A percentile compares a stretch with the other conserved stretches of the same genome.
Evolutionary conservation across 2,113 vertebrate species (phyloP).

Genomic region (Phalacrocorax pelagicus): DNA sequence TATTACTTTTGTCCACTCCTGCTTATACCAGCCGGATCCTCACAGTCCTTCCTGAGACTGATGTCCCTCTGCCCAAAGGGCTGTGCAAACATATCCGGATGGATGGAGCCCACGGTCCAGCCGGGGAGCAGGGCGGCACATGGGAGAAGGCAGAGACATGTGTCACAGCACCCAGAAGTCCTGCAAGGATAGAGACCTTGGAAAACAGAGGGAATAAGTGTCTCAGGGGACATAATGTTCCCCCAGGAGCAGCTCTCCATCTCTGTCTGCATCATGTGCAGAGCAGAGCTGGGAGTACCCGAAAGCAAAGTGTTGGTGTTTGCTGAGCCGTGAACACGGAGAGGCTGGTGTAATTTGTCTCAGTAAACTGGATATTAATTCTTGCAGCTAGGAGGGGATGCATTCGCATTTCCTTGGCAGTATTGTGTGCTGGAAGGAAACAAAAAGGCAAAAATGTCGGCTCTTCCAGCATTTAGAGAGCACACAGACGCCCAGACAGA

Average conservation of each 20-base stretch:
- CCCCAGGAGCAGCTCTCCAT: neutral
- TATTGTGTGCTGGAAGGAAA: neutral
- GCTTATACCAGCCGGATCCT: neutral
- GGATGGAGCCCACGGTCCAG: accelerated
- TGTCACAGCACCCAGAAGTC: neutral
- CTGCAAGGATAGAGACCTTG: neutral
- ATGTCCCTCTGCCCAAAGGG: accelerated
- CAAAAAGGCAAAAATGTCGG: neutral
- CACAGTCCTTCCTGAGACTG: neutral
- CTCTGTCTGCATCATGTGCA: accelerated
- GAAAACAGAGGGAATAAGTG: neutral
- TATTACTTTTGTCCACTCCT: neutral
- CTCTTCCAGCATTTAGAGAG: neutral
- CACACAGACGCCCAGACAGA: neutral
- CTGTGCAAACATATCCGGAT: neutral
- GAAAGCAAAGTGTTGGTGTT: accelerated
- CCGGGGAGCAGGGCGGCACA: accelerated
- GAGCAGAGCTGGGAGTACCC: neutral
- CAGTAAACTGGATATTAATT: conserved; percentile 7
- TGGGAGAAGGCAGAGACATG: accelerated
- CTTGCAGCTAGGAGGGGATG: neutral
- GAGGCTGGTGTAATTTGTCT: neutral
- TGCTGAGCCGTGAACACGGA: neutral
- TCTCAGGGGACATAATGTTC: neutral
- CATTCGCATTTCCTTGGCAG: neutral